A percentile compares a stretch with the other conserved stretches of the same genome.
These are phyloP conservation scores for Plestiodon gilberti DNA, from an alignment of 2,113 vertebrate genomes.

Conservation along the genomic window DNA sequence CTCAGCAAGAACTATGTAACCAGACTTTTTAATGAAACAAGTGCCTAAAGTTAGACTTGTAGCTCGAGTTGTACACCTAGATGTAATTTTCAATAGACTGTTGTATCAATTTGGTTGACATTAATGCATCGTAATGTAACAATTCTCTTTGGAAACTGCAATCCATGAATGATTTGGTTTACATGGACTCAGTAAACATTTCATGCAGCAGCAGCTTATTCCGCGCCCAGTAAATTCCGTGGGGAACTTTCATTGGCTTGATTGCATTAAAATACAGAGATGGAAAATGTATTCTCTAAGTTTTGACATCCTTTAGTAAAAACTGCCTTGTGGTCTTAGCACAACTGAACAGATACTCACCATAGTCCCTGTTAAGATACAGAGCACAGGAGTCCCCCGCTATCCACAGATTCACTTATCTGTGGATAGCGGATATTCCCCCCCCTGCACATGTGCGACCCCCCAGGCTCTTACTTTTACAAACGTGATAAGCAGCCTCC, in stretches of 20 bases:
- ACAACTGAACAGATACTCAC: not conserved
- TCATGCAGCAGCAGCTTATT: not conserved
- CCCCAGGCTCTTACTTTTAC: too few species aligned
- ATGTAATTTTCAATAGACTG: not conserved
- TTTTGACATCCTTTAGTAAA: not conserved
- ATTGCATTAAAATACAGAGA: not conserved
- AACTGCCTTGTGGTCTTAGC: not conserved
- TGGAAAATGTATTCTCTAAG: not conserved
- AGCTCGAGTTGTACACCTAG: not conserved
- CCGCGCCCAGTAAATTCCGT: not conserved
- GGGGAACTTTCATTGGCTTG: not conserved
- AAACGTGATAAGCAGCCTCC: too few species aligned
- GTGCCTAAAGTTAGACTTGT: not conserved
- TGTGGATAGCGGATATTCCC: too few species aligned
- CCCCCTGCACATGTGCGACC: too few species aligned
- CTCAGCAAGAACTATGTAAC: not conserved
- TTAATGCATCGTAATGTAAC: not conserved
- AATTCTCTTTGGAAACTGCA: not conserved
- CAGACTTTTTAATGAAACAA: not conserved
- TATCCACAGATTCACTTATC: too few species aligned
- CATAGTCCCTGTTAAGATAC: not conserved
- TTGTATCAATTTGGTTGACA: not conserved
- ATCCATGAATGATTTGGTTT: not conserved
- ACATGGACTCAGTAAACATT: not conserved
- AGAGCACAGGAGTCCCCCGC: too few species aligned